Percentiles rank a stretch among this genome's conserved stretches.
These are phyloP conservation scores for Neolamprologus ventralis DNA, from an alignment of 2,113 vertebrate genomes.

Conservation along the genomic window DNA sequence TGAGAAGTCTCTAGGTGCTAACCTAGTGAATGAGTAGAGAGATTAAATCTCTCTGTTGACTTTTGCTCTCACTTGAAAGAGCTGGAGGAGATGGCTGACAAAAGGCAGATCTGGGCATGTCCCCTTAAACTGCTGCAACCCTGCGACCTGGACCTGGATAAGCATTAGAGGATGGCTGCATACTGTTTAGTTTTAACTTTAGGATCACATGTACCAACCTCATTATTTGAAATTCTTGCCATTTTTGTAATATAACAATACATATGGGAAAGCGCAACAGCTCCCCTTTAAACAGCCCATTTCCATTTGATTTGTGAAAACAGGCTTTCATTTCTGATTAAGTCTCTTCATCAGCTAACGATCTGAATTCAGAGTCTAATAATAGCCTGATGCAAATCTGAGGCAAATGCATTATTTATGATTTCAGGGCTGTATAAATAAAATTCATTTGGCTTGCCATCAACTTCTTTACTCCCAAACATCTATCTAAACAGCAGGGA, in stretches of 20 bases:
- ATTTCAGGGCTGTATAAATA: not conserved
- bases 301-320: not conserved
- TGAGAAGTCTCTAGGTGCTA: not conserved
- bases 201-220: not conserved
- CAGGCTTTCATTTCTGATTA: not conserved
- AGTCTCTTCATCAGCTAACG: not conserved
- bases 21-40: not conserved
- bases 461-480: not conserved
- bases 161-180: not conserved
- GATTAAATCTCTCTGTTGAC: not conserved
- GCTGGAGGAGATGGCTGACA: not conserved
- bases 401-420: not conserved
- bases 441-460: not conserved
- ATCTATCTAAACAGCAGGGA: not conserved
- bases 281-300: not conserved
- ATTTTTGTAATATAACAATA: not conserved
- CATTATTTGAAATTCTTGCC: not conserved
- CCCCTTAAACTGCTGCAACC: not conserved
- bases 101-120: not conserved
- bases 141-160: not conserved
- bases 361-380: not conserved
- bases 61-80: not conserved
- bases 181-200: not conserved
- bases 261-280: not conserved
- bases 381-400: not conserved